Percentiles rank a stretch among this genome's conserved stretches.
Evolutionary conservation across 1,140 invertebrate species (phyloP).

Genomic region (Daktulosphaira vitifoliae): DNA sequence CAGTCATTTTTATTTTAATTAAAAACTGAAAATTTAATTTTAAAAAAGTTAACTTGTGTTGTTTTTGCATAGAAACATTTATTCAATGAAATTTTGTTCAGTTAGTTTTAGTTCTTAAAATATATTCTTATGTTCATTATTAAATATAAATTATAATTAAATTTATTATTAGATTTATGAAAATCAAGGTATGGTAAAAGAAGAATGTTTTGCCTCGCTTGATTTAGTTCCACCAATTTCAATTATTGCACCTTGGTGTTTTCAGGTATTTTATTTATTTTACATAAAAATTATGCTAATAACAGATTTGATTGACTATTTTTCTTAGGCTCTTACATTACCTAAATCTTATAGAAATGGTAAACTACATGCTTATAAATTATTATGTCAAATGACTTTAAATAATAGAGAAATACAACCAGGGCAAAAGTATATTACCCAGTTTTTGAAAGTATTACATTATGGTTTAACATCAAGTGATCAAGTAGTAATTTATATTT

Average conservation of each 20-base stretch:
- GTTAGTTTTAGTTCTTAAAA: too few species aligned
- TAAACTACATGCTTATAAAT: conserved; percentile 66
- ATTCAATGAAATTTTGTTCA: too few species aligned
- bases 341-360: conserved; percentile 59
- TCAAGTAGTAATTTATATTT: conserved; percentile 44
- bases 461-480: conserved; percentile 54
- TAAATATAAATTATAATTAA: too few species aligned
- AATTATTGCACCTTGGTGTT: conserved; percentile 82
- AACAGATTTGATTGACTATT: too few species aligned
- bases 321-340: conserved; percentile 55
- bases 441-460: conserved; percentile 84
- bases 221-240: conserved; percentile 69
- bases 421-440: conserved; percentile 61
- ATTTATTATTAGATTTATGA: conserved; percentile 49
- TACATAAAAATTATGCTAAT: background rate
- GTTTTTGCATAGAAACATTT: too few species aligned
- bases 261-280: conserved; percentile 46
- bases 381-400: conserved; percentile 67
- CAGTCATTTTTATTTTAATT: background rate
- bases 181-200: conserved; percentile 68
- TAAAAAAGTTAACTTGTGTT: too few species aligned
- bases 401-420: conserved; percentile 45
- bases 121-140: too few species aligned
- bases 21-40: too few species aligned
- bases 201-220: conserved; percentile 59